A percentile compares a stretch with the other conserved stretches of the same genome.
phyloP scores from a whole-genome alignment of 2,888 invertebrate species.

The Amiota minor region DNA sequence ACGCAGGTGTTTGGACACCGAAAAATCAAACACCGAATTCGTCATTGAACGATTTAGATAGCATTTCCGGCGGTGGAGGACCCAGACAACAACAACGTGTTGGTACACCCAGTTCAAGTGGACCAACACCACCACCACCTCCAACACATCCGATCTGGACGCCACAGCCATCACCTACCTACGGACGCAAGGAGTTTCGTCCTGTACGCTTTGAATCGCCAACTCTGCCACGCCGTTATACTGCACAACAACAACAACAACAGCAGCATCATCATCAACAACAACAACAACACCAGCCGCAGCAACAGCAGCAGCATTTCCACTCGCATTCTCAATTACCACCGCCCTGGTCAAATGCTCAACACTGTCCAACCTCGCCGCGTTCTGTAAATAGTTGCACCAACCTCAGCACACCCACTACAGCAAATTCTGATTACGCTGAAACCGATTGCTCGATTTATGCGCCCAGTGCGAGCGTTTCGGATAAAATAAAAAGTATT shows the following conservation, averaged over 20 bases:
- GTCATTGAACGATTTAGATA: conserved; percentile 60
- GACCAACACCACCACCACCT: conserved; percentile 74
- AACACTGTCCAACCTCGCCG: conserved; percentile 44
- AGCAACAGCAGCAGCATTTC: conserved; percentile 43
- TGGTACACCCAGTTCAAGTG: conserved; percentile 69
- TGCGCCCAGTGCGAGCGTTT: conserved; percentile 63
- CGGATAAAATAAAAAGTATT: conserved; percentile 72
- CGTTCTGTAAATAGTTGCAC: conserved; percentile 53
- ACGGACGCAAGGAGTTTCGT: conserved; percentile 84
- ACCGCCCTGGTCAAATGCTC: conserved; percentile 56
- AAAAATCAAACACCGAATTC: conserved; percentile 68
- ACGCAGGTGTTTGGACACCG: conserved; percentile 71
- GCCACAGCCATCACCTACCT: conserved; percentile 83
- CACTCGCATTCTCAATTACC: not conserved
- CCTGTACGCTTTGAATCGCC: conserved; percentile 86
- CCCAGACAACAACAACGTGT: conserved; percentile 19
- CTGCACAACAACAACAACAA: conserved; percentile 51
- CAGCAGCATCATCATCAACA: conserved; percentile 47
- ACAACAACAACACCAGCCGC: conserved; percentile 40
- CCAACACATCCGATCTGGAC: conserved; percentile 85
- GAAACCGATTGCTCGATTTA: conserved; percentile 58
- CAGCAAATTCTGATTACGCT: conserved; percentile 55
- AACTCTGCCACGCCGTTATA: conserved; percentile 75
- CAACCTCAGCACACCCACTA: conserved; percentile 54
- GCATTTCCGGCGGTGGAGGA: conserved; percentile 18